Conservation (phyloP, 2,797 vertebrate genomes). For the Anguilla pacifica region DNA sequence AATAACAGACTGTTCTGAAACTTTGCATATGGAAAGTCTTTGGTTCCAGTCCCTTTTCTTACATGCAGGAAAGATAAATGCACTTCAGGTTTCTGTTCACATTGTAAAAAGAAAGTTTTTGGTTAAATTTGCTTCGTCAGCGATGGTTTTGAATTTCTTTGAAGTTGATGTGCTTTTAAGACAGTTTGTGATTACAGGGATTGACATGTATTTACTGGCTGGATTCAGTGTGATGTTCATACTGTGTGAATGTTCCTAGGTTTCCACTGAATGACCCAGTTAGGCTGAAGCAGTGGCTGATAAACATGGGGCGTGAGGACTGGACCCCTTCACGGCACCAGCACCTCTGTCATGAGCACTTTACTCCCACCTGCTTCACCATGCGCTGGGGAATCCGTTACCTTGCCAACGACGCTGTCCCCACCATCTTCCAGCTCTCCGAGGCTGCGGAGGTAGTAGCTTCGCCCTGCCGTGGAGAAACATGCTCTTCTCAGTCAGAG, state of each 20-base stretch:
- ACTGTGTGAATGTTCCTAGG: constrained; percentile 49
- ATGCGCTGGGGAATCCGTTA: constrained; percentile 74
- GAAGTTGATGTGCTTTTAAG: background rate
- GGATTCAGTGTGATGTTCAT: background rate
- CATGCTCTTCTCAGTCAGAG: too few species aligned
- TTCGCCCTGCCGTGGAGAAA: background rate
- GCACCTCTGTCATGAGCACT: constrained; percentile 77
- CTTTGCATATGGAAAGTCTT: background rate
- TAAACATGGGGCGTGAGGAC: constrained; percentile 70
- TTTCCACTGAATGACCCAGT: constrained; percentile 74
- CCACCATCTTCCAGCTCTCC: constrained; percentile 68
- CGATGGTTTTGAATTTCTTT: background rate
- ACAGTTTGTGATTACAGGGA: background rate
- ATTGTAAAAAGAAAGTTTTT: background rate
- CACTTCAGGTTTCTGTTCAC: background rate
- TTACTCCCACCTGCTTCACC: constrained; percentile 73
- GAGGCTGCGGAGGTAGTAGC: constrained; percentile 41
- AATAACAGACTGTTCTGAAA: background rate
- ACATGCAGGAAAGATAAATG: background rate
- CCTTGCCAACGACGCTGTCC: constrained; percentile 68
- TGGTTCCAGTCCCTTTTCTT: background rate
- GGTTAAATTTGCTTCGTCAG: too few species aligned
- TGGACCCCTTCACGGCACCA: constrained; percentile 78
- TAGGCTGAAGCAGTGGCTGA: constrained; percentile 75
- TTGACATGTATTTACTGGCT: background rate